phyloP scores from a whole-genome alignment of 1,140 invertebrate genomes.

The Phortica variegata region DNA sequence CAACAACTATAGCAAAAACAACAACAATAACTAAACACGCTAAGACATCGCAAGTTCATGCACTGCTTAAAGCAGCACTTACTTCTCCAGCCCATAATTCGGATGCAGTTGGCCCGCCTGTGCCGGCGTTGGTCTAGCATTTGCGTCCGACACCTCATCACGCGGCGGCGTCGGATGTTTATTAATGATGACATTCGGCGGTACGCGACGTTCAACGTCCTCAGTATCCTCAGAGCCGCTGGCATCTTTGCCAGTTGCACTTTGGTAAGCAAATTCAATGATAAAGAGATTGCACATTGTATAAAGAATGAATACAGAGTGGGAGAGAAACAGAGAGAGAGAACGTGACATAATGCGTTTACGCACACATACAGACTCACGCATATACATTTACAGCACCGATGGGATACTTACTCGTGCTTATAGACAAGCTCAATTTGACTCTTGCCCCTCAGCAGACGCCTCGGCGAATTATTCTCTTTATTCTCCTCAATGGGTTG shows the following conservation, averaged over 20 bases:
- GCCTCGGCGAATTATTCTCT: slow-evolving; percentile 45
- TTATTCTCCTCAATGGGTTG: slow-evolving; percentile 42
- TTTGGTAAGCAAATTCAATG: background rate
- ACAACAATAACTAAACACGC: slow-evolving; percentile 27
- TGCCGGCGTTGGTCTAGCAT: slow-evolving; percentile 16
- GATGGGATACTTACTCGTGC: slow-evolving; percentile 42
- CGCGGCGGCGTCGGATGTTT: slow-evolving; percentile 46
- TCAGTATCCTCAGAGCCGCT: slow-evolving; percentile 24
- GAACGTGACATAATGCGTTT: too few species aligned
- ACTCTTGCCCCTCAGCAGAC: slow-evolving; percentile 42
- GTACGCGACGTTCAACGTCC: slow-evolving; percentile 19
- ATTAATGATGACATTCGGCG: slow-evolving; percentile 45
- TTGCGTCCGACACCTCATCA: slow-evolving; percentile 14
- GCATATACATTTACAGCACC: too few species aligned
- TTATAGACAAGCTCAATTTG: slow-evolving; percentile 43
- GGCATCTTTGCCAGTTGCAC: slow-evolving; percentile 15
- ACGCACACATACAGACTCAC: too few species aligned
- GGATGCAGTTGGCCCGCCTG: slow-evolving; percentile 42
- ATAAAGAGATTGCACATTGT: slow-evolving; percentile 1
- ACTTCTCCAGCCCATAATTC: slow-evolving; percentile 44
- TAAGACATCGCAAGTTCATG: background rate
- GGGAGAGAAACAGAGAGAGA: too few species aligned
- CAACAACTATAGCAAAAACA: slow-evolving; percentile 6
- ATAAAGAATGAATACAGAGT: too few species aligned
- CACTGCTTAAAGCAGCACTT: slow-evolving; percentile 23